Evolutionary conservation across 1,140 invertebrate genomes (phyloP).

Genomic region (Formica selysi): DNA sequence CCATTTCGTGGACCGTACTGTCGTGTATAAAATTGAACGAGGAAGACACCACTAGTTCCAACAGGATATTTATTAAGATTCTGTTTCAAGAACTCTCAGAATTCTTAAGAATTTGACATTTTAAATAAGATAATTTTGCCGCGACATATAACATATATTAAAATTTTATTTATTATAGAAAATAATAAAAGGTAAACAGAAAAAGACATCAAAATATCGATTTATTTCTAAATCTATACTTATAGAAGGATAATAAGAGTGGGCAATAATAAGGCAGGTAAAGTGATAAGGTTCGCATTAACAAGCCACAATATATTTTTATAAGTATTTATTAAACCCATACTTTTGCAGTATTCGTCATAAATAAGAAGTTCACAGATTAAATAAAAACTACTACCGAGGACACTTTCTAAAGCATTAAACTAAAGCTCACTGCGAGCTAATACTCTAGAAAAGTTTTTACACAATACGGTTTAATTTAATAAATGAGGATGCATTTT

Average conservation of each 20-base stretch:
- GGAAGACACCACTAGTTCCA: no score
- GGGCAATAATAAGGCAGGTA: no score
- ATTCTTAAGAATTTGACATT: not conserved
- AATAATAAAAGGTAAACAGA: not conserved
- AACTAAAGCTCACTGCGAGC: constrained; percentile 73
- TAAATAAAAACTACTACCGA: constrained; percentile 81
- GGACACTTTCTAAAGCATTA: constrained; percentile 77
- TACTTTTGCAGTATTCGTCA: constrained; percentile 77
- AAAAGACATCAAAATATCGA: not conserved
- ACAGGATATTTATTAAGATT: no score
- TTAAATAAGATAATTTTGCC: not conserved
- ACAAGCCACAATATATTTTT: constrained; percentile 52
- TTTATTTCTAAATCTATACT: not conserved
- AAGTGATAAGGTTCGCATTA: not conserved
- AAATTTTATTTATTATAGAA: not conserved
- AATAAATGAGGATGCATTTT: constrained; percentile 74
- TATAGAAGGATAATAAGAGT: not conserved
- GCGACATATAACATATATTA: not conserved
- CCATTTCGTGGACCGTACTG: no score
- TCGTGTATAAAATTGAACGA: no score
- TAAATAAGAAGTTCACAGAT: constrained; percentile 82
- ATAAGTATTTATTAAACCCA: constrained; percentile 82
- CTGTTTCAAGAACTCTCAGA: no score
- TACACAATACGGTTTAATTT: constrained; percentile 76
- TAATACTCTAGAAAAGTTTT: constrained; percentile 81